Percentiles rank a stretch among this genome's conserved stretches.
phyloP scores from a whole-genome alignment of 2,797 vertebrate genomes.

The Aselliscus stoliczkanus region DNA sequence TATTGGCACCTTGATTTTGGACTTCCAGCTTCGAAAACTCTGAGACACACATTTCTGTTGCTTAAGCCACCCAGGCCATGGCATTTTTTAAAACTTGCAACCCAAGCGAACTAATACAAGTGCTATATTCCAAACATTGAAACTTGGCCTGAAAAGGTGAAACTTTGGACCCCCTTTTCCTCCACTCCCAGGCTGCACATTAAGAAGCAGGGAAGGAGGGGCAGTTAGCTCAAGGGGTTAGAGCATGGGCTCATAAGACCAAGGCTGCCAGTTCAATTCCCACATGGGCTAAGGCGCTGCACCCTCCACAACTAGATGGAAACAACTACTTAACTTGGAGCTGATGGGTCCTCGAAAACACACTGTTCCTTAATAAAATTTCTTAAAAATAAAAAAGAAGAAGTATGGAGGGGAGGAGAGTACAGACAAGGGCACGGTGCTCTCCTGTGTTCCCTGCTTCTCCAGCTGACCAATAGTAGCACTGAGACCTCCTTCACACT shows the following conservation, averaged over 20 bases:
- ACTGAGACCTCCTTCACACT: background rate
- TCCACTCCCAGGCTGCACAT: background rate
- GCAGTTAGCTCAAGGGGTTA: too few species aligned
- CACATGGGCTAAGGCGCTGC: too few species aligned
- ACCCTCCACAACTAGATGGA: too few species aligned
- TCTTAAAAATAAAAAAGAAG: too few species aligned
- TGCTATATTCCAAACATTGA: background rate
- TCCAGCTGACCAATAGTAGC: accelerated
- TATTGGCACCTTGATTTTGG: background rate
- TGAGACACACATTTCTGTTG: background rate
- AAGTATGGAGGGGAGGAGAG: background rate
- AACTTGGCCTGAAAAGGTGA: background rate
- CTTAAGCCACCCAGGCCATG: background rate
- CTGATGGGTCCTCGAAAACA: too few species aligned
- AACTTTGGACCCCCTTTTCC: too few species aligned
- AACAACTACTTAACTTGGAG: too few species aligned
- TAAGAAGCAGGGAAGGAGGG: background rate
- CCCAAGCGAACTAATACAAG: accelerated
- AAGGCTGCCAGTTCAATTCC: too few species aligned
- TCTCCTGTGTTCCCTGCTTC: too few species aligned
- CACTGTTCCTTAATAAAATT: too few species aligned
- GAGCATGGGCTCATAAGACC: too few species aligned
- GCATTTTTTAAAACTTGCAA: background rate
- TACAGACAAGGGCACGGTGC: accelerated
- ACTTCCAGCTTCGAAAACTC: background rate